phyloP scores from a whole-genome alignment of 2,888 invertebrate species.

The Dexiosoma caninum region DNA sequence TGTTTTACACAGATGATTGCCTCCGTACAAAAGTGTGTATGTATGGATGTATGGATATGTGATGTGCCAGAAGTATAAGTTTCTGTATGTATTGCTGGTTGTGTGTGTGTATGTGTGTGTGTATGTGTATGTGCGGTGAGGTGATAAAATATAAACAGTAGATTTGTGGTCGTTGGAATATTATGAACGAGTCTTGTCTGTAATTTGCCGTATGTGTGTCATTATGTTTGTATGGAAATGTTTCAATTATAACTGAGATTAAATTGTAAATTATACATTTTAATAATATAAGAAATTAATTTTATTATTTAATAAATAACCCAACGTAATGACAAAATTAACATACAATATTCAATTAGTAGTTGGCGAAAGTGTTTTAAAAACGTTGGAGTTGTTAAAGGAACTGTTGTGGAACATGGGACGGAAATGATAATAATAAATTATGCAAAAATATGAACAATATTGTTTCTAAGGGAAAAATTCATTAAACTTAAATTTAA shows the following conservation, averaged over 20 bases:
- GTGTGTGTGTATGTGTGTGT: background rate
- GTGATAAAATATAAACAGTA: background rate
- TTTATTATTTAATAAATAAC: conserved; percentile 56
- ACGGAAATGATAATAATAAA: no score
- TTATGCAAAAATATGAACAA: no score
- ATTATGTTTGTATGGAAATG: conserved; percentile 47
- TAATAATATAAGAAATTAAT: conserved; percentile 58
- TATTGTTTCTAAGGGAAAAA: no score
- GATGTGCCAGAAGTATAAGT: background rate
- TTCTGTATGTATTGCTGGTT: background rate
- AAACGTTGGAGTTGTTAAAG: no score
- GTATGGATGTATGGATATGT: background rate
- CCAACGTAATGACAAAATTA: conserved; percentile 42
- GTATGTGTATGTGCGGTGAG: background rate
- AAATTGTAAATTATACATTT: conserved; percentile 59
- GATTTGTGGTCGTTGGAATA: conserved; percentile 1
- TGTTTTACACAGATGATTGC: conserved; percentile 43
- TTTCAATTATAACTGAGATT: conserved; percentile 62
- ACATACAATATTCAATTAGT: conserved; percentile 43
- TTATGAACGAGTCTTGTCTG: conserved; percentile 9
- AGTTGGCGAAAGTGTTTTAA: conserved; percentile 18
- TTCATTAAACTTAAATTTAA: no score
- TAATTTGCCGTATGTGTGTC: conserved; percentile 30
- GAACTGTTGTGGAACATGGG: no score
- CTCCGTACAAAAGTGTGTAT: background rate